These are phyloP conservation scores for Cryptoprocta ferox DNA, from an alignment of 2,797 vertebrate genomes.

Conservation along the genomic window DNA sequence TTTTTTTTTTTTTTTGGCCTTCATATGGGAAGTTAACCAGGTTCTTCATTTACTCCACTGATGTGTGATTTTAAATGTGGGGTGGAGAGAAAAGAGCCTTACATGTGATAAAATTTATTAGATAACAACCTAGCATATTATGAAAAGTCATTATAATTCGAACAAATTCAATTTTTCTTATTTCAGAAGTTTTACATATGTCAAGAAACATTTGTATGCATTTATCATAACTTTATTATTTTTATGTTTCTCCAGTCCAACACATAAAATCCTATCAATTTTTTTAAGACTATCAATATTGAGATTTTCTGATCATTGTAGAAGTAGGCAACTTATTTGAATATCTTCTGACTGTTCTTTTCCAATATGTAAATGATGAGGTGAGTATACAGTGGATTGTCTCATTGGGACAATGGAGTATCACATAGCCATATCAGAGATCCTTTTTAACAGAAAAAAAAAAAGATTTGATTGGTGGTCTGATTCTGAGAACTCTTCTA, in stretches of 20 bases:
- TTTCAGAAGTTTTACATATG: not conserved
- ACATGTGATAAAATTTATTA: not conserved
- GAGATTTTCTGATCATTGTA: not conserved
- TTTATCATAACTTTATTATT: not conserved
- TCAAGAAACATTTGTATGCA: not conserved
- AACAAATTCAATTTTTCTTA: not conserved
- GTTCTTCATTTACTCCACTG: not conserved
- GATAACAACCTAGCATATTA: not conserved
- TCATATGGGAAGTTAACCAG: not conserved
- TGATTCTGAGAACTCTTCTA: not conserved
- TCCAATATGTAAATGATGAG: not conserved
- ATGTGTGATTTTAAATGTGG: not conserved
- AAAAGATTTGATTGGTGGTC: not conserved
- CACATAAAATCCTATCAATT: not conserved
- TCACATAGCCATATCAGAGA: not conserved
- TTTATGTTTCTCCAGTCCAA: not conserved
- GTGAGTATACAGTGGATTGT: fast-evolving
- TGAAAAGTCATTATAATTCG: not conserved
- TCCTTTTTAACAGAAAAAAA: not conserved
- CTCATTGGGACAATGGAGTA: not conserved
- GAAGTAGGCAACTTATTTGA: not conserved
- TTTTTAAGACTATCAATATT: not conserved
- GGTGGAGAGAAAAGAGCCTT: not conserved
- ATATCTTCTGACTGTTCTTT: not conserved
- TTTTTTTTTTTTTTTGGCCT: not conserved